These are phyloP conservation scores for Paracentrotus lividus DNA, from an alignment of 53 echinoderm and acorn worm species.

Conservation along the genomic window DNA sequence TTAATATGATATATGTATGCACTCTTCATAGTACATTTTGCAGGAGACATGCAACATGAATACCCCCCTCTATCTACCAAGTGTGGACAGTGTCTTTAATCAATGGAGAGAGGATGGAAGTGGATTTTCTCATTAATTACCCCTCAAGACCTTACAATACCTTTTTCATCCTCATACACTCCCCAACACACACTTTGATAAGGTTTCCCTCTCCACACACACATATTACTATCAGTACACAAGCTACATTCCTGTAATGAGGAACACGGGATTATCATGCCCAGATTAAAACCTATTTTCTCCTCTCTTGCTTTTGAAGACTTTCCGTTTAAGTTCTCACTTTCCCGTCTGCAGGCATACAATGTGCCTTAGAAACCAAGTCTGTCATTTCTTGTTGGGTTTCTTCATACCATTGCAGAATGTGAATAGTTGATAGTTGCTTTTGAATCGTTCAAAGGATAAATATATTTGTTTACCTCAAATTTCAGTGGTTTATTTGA, in stretches of 20 bases:
- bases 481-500: not conserved
- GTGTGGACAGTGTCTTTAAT: not conserved
- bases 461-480: not conserved
- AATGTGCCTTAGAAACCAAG: not conserved
- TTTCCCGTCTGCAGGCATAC: not conserved
- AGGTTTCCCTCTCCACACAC: not conserved
- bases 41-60: not conserved
- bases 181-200: not conserved
- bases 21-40: not conserved
- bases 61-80: not conserved
- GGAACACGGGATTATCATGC: not conserved
- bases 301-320: not conserved
- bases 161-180: not conserved
- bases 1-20: no score
- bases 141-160: not conserved
- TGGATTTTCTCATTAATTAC: conserved; percentile 33
- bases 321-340: not conserved
- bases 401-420: not conserved
- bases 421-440: not conserved
- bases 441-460: not conserved
- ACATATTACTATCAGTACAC: not conserved
- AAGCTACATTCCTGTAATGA: not conserved
- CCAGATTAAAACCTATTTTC: conserved; percentile 17
- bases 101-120: not conserved
- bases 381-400: not conserved